Evolutionary conservation across 1,140 invertebrate species (phyloP).

Genomic region (Plodia interpunctella): DNA sequence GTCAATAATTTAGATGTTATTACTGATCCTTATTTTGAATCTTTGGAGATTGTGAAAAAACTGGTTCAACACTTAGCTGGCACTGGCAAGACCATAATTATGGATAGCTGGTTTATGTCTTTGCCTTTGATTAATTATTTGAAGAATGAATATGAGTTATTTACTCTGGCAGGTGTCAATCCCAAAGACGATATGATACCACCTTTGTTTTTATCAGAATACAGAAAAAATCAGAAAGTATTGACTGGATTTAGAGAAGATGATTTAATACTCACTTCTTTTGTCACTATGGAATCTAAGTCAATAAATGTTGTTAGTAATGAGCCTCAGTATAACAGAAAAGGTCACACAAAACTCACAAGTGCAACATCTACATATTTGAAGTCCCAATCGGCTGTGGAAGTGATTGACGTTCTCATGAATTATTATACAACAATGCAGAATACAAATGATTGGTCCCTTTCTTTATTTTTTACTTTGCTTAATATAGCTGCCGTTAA

Average conservation of each 20-base stretch:
- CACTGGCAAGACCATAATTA: conserved; percentile 52
- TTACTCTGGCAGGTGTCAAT: conserved; percentile 47
- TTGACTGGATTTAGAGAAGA: conserved; percentile 57
- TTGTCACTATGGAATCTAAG: conserved; percentile 41
- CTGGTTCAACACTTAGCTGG: conserved; percentile 60
- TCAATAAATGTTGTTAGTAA: conserved; percentile 50
- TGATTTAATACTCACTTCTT: conserved; percentile 47
- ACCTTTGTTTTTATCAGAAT: conserved; percentile 48
- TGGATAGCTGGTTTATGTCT: conserved; percentile 63
- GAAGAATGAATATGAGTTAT: conserved; percentile 51
- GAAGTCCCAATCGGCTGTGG: conserved; percentile 58
- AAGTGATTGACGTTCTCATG: conserved; percentile 68
- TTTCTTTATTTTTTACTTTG: conserved; percentile 73
- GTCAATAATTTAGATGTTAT: conserved; percentile 72
- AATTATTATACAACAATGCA: conserved; percentile 71
- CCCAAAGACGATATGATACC: conserved; percentile 55
- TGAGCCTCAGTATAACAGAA: conserved; percentile 52
- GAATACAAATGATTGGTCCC: conserved; percentile 73
- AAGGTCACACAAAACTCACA: conserved; percentile 32
- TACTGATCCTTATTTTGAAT: conserved; percentile 53
- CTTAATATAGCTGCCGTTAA: conserved; percentile 76
- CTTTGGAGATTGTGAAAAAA: conserved; percentile 53
- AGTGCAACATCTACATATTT: conserved; percentile 58
- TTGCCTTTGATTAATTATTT: conserved; percentile 45
- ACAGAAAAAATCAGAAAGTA: conserved; percentile 44